A percentile compares a stretch with the other conserved stretches of the same genome.
Conservation (phyloP, 1,140 invertebrate species). For the Cataglyphis hispanica region DNA sequence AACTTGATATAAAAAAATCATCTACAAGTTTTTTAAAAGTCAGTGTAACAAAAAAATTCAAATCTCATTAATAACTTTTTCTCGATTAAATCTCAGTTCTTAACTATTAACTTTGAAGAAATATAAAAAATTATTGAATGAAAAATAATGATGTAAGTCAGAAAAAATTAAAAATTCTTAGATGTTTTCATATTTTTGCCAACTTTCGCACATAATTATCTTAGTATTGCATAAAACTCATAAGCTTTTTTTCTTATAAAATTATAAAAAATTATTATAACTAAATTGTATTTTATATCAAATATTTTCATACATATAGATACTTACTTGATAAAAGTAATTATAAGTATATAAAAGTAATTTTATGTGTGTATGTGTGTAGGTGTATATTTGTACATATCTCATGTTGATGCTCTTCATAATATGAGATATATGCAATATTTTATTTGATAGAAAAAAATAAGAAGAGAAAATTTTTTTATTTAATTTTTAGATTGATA, state of each 20-base stretch:
- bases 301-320: not conserved
- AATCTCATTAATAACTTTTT: not conserved
- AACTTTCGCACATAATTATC: not conserved
- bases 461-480: not conserved
- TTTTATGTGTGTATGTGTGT: too few species aligned
- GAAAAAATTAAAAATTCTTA: not conserved
- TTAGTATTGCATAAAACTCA: not conserved
- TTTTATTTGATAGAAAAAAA: conserved; percentile 3
- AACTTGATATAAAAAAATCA: not conserved
- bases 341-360: too few species aligned
- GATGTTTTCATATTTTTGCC: not conserved
- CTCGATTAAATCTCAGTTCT: not conserved
- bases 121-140: not conserved
- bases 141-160: not conserved
- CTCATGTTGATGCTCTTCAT: not conserved
- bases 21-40: not conserved
- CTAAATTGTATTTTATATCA: not conserved
- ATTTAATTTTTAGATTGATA: not conserved
- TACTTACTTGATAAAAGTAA: not conserved
- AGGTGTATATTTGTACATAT: too few species aligned
- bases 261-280: not conserved
- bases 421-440: not conserved
- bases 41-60: not conserved
- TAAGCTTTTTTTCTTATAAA: not conserved
- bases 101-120: not conserved